These are phyloP conservation scores for Alectura lathami DNA, from an alignment of 2,113 vertebrate species.

Conservation along the genomic window DNA sequence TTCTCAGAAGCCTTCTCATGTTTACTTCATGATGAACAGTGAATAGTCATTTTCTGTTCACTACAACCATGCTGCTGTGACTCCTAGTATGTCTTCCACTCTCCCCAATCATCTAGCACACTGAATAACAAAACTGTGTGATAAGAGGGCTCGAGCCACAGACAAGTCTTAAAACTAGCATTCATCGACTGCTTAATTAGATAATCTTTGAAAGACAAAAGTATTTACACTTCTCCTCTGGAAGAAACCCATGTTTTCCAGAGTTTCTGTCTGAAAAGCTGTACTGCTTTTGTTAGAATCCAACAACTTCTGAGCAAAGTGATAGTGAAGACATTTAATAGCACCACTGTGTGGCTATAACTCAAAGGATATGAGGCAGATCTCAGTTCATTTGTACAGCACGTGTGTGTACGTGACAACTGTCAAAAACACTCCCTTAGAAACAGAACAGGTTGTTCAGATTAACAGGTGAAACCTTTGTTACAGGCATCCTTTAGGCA, in stretches of 20 bases:
- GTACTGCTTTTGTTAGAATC: background rate
- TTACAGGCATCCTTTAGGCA: background rate
- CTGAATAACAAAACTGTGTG: background rate
- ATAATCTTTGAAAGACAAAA: background rate
- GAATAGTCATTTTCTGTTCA: background rate
- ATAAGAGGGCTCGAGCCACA: background rate
- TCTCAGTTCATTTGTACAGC: background rate
- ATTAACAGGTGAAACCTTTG: slow-evolving; percentile 3
- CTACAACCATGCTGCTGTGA: background rate
- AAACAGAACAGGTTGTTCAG: background rate
- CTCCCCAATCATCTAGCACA: background rate
- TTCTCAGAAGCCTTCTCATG: background rate
- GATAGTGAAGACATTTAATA: background rate
- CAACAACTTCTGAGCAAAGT: background rate
- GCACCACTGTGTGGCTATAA: background rate
- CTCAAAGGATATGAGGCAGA: background rate
- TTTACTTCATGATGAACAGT: background rate
- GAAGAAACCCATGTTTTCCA: background rate
- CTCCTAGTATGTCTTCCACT: background rate
- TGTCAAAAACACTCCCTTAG: background rate
- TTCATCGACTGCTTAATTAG: background rate
- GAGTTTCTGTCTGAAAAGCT: background rate
- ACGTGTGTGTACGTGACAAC: background rate
- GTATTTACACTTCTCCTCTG: background rate
- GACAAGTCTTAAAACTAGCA: background rate